These are phyloP conservation scores for Thereva unica DNA, from an alignment of 2,888 invertebrate genomes.

Conservation along the genomic window DNA sequence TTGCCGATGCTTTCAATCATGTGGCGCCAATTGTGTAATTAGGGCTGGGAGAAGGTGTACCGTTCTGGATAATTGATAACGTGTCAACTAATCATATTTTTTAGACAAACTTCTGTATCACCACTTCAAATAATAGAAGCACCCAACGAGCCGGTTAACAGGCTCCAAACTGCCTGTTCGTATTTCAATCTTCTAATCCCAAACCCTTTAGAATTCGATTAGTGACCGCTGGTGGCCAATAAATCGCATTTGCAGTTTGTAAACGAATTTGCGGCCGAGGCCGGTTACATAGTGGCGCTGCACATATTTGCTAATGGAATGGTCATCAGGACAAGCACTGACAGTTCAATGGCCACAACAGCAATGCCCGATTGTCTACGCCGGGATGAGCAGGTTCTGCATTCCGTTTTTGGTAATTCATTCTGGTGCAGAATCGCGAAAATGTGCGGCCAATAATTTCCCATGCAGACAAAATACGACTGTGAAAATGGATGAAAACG, in stretches of 20 bases:
- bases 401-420: constrained; percentile 17
- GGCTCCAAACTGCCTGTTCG: not conserved
- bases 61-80: too few relatives aligned
- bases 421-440: constrained; percentile 23
- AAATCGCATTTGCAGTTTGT: constrained; percentile 41
- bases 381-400: not conserved
- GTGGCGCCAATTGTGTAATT: too few relatives aligned
- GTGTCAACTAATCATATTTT: too few relatives aligned
- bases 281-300: constrained; percentile 31
- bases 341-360: not conserved
- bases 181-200: constrained; percentile 7
- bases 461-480: constrained; percentile 25
- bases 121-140: too few relatives aligned
- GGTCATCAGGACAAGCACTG: not conserved
- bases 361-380: constrained; percentile 1
- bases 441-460: constrained; percentile 35
- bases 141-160: too few relatives aligned
- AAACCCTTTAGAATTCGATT: not conserved
- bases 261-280: constrained; percentile 36
- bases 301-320: constrained; percentile 26
- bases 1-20: too few relatives aligned
- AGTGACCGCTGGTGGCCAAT: constrained; percentile 12
- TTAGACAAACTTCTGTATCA: too few relatives aligned
- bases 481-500: not conserved
- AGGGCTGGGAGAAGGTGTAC: too few relatives aligned